These are phyloP conservation scores for Falco rusticolus DNA, from an alignment of 2,797 vertebrate genomes.

Conservation along the genomic window DNA sequence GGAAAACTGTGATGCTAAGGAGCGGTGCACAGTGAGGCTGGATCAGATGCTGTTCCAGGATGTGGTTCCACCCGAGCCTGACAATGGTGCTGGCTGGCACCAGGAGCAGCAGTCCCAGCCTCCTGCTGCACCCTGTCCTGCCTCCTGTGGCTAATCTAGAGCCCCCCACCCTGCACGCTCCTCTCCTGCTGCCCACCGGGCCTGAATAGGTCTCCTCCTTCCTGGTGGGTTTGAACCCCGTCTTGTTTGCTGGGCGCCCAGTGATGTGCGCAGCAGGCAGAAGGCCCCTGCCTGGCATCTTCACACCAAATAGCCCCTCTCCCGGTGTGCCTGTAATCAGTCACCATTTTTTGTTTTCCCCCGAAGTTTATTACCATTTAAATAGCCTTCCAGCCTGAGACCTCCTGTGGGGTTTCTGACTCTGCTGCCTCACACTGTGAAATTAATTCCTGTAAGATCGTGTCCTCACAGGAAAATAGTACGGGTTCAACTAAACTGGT, in stretches of 20 bases:
- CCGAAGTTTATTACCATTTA: conserved; percentile 55
- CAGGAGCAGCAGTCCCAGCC: background rate
- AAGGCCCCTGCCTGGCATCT: background rate
- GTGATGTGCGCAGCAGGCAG: background rate
- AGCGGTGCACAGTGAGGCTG: fast-evolving
- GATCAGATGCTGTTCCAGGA: background rate
- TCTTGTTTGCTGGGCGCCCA: background rate
- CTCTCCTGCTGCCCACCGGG: background rate
- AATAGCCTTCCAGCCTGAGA: conserved; percentile 36
- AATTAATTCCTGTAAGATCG: background rate
- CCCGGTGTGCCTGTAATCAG: conserved; percentile 1
- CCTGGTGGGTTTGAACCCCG: background rate
- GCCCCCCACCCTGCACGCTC: background rate
- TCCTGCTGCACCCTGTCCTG: background rate
- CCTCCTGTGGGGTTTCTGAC: background rate
- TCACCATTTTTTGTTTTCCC: background rate
- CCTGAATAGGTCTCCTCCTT: background rate
- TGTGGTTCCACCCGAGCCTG: background rate
- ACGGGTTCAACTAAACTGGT: background rate
- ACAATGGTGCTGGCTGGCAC: background rate
- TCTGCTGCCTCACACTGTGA: background rate
- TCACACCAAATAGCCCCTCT: background rate
- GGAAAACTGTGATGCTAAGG: fast-evolving
- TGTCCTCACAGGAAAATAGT: background rate
- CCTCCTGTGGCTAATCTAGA: background rate